Evolutionary conservation across 2,888 invertebrate species (phyloP).

Genomic region (Pammene fasciana): DNA sequence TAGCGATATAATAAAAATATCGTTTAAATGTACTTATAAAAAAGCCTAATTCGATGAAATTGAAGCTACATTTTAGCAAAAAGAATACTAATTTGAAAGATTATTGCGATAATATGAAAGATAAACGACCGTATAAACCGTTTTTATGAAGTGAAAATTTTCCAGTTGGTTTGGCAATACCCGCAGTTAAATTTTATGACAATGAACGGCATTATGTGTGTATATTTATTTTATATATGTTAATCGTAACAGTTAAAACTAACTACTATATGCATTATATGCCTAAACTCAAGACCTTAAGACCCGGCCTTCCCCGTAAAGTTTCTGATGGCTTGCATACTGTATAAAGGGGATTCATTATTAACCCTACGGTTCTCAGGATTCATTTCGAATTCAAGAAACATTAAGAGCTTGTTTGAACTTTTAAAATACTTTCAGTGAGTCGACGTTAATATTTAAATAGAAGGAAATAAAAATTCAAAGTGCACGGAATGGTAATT

Average conservation of each 20-base stretch:
- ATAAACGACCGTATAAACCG: neutral
- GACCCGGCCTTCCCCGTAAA: neutral
- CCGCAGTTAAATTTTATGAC: neutral
- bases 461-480: slow-evolving; percentile 21
- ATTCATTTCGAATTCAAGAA: slow-evolving; percentile 23
- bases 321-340: neutral
- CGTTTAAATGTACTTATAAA: neutral
- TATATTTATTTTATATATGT: too few species aligned
- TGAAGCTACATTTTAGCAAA: neutral
- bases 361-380: slow-evolving; percentile 19
- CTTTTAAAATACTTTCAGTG: slow-evolving; percentile 16
- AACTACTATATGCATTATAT: neutral
- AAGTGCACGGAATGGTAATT: slow-evolving; percentile 16
- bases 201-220: too few species aligned
- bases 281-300: neutral
- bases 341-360: slow-evolving; percentile 18
- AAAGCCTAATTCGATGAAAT: neutral
- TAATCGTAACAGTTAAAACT: too few species aligned
- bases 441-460: slow-evolving; percentile 23
- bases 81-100: neutral
- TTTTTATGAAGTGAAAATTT: neutral
- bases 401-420: slow-evolving; percentile 25
- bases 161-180: neutral
- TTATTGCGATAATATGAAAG: slow-evolving; percentile 2
- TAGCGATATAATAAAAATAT: slow-evolving; percentile 17